Evolutionary conservation across 2,888 invertebrate genomes (phyloP).

Genomic region (Chydorus sphaericus): DNA sequence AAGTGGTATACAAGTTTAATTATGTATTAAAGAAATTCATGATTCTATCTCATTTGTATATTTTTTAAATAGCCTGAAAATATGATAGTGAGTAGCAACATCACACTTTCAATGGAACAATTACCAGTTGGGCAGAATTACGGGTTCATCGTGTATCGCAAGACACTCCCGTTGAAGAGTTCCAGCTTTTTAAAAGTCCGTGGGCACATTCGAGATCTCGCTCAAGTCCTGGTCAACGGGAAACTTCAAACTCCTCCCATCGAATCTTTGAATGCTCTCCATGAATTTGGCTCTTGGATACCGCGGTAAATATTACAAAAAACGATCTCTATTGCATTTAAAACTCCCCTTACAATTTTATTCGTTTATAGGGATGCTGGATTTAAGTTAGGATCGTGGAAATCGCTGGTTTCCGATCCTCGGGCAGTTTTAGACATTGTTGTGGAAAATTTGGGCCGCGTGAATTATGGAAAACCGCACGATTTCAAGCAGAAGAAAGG

Average conservation of each 20-base stretch:
- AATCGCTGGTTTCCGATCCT: slow-evolving; percentile 2
- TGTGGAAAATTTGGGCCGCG: slow-evolving; percentile 35
- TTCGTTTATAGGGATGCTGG: slow-evolving; percentile 1
- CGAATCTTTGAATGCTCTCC: slow-evolving; percentile 23
- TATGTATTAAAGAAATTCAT: background rate
- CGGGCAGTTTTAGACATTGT: slow-evolving; percentile 27
- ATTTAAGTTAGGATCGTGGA: slow-evolving; percentile 7
- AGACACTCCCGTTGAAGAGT: slow-evolving; percentile 18
- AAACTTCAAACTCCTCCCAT: slow-evolving; percentile 28
- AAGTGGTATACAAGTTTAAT: slow-evolving; percentile 19
- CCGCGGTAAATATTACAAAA: slow-evolving; percentile 20
- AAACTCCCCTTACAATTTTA: background rate
- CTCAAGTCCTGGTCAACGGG: slow-evolving; percentile 36
- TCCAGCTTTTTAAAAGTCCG: slow-evolving; percentile 7
- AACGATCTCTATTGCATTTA: too few species aligned
- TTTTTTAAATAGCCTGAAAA: slow-evolving; percentile 13
- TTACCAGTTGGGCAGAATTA: slow-evolving; percentile 36
- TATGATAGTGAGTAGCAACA: slow-evolving; percentile 1
- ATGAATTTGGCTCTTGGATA: slow-evolving; percentile 31
- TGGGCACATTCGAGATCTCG: slow-evolving; percentile 36
- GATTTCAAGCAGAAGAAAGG: slow-evolving; percentile 33
- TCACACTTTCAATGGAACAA: slow-evolving; percentile 22
- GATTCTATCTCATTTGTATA: background rate
- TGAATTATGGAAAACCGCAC: slow-evolving; percentile 31
- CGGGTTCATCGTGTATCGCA: slow-evolving; percentile 41